Base-by-base conservation (phyloP, 1,140 invertebrate species). In the Caenorhabditis remanei region DNA sequence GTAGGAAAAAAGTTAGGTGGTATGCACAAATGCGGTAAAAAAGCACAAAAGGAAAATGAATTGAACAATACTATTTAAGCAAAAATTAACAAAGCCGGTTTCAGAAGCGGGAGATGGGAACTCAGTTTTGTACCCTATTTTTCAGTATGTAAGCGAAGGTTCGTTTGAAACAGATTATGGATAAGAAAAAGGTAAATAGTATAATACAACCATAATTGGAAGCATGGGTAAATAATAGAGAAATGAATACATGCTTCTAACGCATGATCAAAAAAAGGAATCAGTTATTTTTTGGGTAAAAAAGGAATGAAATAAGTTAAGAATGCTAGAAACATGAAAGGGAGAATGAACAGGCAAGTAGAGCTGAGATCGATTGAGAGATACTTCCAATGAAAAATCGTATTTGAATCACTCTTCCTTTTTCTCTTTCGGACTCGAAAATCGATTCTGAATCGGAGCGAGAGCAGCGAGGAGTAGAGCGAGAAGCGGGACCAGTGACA, bases 401-500 rank as follows among this genome's bases (percentile, higher is more conserved):
- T 53, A 53, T 21, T 58, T 4, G 56, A 8, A 48, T 46, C 24
- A 75, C 19, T 75, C 67, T 46, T 75, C 67, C 46, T 75, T 75
- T 46, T 48, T 46, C 16, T 46, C 43, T 21, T n/a, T 19, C 19
- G 16, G 5, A 48, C 16, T 75, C n/a, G 67, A 75, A 48, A 75
- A 75, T 46, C 84, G 61, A 5, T 24, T 48, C 7, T 85, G 84
- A 13, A 85, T 32, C 19, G 84, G 84, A 16, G 32, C 43, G 24
- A 85, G 19, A 5, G 48, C 43, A 21, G 56, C 32, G 9, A 85
- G 61, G 11, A 85, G 6, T 5, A 85, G 21, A 5, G 84, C 84
- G n/a, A 85, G 84, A 63, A 63, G 63, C 43, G 84, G 84, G 7
- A 71, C 84, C 84, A 85, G 61, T 48, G 84, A 85, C 7, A 85